Base-by-base conservation (phyloP, 2,888 invertebrate genomes). In the Tricholauxania praeusta region DNA sequence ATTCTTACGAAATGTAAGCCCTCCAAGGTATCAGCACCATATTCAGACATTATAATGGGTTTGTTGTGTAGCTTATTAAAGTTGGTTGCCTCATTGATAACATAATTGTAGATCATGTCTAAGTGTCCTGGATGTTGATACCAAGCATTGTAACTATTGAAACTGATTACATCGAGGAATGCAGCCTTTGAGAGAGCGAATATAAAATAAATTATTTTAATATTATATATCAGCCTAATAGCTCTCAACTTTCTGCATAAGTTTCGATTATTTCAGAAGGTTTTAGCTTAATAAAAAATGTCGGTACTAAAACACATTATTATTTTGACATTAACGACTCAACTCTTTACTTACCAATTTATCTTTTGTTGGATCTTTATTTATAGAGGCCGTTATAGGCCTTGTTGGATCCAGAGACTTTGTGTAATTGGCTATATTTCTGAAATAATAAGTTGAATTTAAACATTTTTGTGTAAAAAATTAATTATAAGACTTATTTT, bases 91-190 rank as follows among this genome's bases (percentile, higher is more conserved):
- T 97, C 97, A 28, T 90, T 89, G 15, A 91, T 89, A 32, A 97
- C 92, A 76, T 91, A 90, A 12, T 88, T 83, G 0, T 90, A 89
- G 74, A 98, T 94, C 86, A 94, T 91, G 82, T 94, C 92, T 28
- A 95, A 85, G 78, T 92, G 90, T 0, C 98, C 99, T 0, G 94
- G 89, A 86, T 96, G 93, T 1, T 88, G 86, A 88, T 99, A 99
- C 99, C 99, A 99, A 0, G 92, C 95, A 85, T 95, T 97, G 89
- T 99, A 99, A 15, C 97, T 92, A 89, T 99, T 99, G 84, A 98
- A 94, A 83, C 96, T 94, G 75, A 98, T 92, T 47, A 99, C 92
- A 85, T 99, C 99, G 80, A 97, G 88, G 84, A 92, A 90, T 82
- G 91, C 89, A 0, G 92, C 94, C 94, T 95, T 39, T 48, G 76